Base-by-base conservation (phyloP, 2,797 vertebrate species). In the Diplodus sargus region DNA sequence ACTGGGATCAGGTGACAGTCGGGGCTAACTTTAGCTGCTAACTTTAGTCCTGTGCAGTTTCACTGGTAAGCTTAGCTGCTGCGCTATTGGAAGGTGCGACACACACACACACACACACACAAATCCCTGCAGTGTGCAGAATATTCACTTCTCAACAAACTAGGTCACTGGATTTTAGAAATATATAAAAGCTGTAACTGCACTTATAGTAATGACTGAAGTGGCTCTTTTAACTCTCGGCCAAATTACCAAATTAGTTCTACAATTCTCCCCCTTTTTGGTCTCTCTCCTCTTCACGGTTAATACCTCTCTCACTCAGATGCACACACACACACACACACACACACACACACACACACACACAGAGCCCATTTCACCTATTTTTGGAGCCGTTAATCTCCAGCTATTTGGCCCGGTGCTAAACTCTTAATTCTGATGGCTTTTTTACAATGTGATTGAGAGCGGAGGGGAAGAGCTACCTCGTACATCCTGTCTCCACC, bases 351-450 rank as follows among this genome's bases (percentile, higher is more conserved):
- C 66, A 62, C 22, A 12, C 45, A 18, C 82, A 15, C 66, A 63
- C 78, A 69, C 60, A 22, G 48, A 30, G 34, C 51, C 58, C 67
- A 79, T 81, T 88, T 79, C 17, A 78, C 77, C 85, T 89, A 93
- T 93, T 90, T 93, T 88, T 82, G 78, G 85, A 87, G 58, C 64
- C 5, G 82, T 89, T 93, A 93, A 93, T 93, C 89, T 85, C 65
- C 59, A 79, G 83, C 66, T 84, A 88, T 94, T 91, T 91, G 84
- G 84, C 76, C 48, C 22, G 47, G 66, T 85, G 86, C 74, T 91
- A 78, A 86, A 90, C 83, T 77, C 87, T 85, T 87, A 87, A 90
- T 87, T 89, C 84, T 85, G 80, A 85, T 72, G 82, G 72, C 34
- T 81, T 90, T 91, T 90, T 87, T 74, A 88, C 83, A 81, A 72